Evolutionary conservation across 2,797 vertebrate genomes (phyloP).

Genomic region (Falco cherrug): DNA sequence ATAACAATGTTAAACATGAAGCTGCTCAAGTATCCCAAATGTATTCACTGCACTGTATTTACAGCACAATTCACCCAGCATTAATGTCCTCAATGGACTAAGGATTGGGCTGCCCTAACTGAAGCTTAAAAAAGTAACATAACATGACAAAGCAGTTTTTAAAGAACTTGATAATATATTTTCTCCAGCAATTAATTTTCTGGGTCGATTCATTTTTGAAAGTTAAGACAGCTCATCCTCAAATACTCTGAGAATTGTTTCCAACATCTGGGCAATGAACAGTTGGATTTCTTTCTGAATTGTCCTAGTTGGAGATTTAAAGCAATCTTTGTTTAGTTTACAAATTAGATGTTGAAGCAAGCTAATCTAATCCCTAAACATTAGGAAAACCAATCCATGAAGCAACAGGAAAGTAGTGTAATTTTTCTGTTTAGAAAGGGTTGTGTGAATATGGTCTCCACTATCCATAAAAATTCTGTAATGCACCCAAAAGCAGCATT

Average conservation of each 20-base stretch:
- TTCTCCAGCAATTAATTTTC: not conserved
- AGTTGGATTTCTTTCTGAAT: not conserved
- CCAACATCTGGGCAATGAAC: not conserved
- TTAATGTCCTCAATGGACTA: not conserved
- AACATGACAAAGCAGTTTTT: not conserved
- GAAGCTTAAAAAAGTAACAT: not conserved
- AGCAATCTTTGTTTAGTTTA: not conserved
- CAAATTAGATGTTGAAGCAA: constrained; percentile 19
- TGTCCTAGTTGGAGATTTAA: not conserved
- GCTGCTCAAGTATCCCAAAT: not conserved
- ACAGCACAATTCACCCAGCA: not conserved
- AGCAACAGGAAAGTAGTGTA: not conserved
- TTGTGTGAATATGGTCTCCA: not conserved
- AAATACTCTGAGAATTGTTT: not conserved
- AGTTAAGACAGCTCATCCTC: not conserved
- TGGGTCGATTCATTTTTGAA: not conserved
- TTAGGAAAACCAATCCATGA: not conserved
- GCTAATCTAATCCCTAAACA: not conserved
- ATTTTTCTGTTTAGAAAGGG: constrained; percentile 10
- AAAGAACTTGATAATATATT: not conserved
- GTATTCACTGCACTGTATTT: not conserved
- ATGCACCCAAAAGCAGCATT: not conserved
- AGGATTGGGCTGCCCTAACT: not conserved
- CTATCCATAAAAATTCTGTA: not conserved
- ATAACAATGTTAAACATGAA: not conserved